These are phyloP conservation scores for Nasonia vitripennis DNA, from an alignment of 1,140 invertebrate species.

Conservation along the genomic window DNA sequence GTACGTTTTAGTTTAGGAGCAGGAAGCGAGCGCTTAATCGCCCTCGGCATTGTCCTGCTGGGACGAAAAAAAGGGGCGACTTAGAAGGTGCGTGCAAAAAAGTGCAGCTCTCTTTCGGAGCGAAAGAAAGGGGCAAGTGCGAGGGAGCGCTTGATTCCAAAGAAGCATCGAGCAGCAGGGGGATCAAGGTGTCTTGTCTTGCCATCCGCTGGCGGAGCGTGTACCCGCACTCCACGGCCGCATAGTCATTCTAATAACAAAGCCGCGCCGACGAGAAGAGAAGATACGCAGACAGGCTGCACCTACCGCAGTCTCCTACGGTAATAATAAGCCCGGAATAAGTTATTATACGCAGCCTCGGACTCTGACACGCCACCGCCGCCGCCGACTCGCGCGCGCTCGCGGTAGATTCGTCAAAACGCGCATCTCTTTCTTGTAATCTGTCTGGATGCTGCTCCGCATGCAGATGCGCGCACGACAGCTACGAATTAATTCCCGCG, in stretches of 20 bases:
- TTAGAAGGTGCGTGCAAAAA: neutral
- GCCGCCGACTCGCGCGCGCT: conserved; percentile 18
- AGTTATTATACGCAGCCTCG: conserved; percentile 66
- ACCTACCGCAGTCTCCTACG: conserved; percentile 61
- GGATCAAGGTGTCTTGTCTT: conserved; percentile 32
- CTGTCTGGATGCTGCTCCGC: neutral
- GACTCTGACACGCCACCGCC: conserved; percentile 51
- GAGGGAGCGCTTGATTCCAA: neutral
- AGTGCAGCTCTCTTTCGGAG: neutral
- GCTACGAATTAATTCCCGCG: conserved; percentile 53
- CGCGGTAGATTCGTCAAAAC: conserved; percentile 49
- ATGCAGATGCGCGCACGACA: conserved; percentile 36
- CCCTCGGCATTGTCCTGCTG: neutral
- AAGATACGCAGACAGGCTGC: neutral
- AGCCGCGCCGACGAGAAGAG: conserved; percentile 23
- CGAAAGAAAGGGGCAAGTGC: neutral
- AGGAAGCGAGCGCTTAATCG: conserved; percentile 3
- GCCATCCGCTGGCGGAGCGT: neutral
- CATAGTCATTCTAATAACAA: conserved; percentile 32
- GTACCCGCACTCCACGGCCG: neutral
- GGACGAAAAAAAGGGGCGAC: neutral
- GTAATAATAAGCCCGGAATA: conserved; percentile 70
- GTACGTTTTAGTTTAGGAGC: conserved; percentile 10
- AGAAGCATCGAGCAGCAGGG: neutral
- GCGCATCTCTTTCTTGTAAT: conserved; percentile 2